Percentiles rank a stretch among this genome's conserved stretches.
Evolutionary conservation across 2,888 invertebrate genomes (phyloP).

Genomic region (Hedychridium roseum): DNA sequence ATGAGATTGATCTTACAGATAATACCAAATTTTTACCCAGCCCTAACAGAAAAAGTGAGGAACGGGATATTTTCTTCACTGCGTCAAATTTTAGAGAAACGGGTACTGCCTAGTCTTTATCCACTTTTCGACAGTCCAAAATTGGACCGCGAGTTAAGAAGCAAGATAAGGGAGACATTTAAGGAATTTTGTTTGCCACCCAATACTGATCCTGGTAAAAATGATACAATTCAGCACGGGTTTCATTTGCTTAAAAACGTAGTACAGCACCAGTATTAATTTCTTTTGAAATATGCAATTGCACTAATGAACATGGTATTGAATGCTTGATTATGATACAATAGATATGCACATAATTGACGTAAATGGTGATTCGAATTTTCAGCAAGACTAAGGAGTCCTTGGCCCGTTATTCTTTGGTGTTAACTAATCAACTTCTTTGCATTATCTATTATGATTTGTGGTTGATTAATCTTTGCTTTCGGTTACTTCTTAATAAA

Average conservation of each 20-base stretch:
- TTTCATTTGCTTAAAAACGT: slow-evolving; percentile 15
- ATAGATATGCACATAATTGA: too few relatives aligned
- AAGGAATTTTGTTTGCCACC: slow-evolving; percentile 83
- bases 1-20: slow-evolving; percentile 67
- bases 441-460: too few relatives aligned
- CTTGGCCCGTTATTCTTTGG: too few relatives aligned
- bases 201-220: slow-evolving; percentile 66
- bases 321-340: too few relatives aligned
- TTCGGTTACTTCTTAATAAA: too few relatives aligned
- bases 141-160: slow-evolving; percentile 82
- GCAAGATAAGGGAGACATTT: slow-evolving; percentile 88
- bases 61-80: slow-evolving; percentile 84
- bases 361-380: too few relatives aligned
- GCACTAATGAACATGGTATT: too few relatives aligned
- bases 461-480: too few relatives aligned
- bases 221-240: slow-evolving; percentile 1
- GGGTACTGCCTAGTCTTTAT: slow-evolving; percentile 86
- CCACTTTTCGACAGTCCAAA: slow-evolving; percentile 89
- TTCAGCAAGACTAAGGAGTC: too few relatives aligned
- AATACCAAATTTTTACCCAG: slow-evolving; percentile 86
- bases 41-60: slow-evolving; percentile 79
- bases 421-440: too few relatives aligned
- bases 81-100: slow-evolving; percentile 87
- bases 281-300: too few relatives aligned
- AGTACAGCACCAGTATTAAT: too few relatives aligned